These are phyloP conservation scores for Bellardia pandia DNA, from an alignment of 2,888 invertebrate genomes.

Conservation along the genomic window DNA sequence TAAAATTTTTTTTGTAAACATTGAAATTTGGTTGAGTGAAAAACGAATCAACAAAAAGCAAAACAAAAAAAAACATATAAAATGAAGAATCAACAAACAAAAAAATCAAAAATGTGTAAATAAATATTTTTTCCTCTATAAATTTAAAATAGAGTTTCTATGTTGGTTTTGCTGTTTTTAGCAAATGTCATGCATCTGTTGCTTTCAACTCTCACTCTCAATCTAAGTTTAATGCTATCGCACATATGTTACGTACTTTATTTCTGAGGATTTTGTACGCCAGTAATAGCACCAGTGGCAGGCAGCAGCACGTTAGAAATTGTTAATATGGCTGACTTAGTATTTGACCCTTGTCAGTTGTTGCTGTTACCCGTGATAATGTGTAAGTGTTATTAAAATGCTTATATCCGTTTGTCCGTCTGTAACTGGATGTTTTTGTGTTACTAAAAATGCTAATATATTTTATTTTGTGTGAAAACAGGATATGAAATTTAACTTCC, in stretches of 20 bases:
- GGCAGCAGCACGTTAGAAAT: neutral
- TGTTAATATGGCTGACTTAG: conserved; percentile 39
- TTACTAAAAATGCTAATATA: conserved; percentile 22
- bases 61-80: too few species aligned
- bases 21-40: neutral
- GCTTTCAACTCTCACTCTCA: conserved; percentile 11
- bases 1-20: conserved; percentile 26
- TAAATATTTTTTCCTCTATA: neutral
- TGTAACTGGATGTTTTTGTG: conserved; percentile 4
- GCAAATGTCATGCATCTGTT: conserved; percentile 29
- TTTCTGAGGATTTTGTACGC: neutral
- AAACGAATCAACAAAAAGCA: neutral
- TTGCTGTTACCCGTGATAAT: neutral
- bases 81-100: neutral
- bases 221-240: neutral
- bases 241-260: neutral
- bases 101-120: neutral
- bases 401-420: conserved; percentile 21
- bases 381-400: conserved; percentile 35
- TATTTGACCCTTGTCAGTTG: conserved; percentile 59
- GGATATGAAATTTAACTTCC: conserved; percentile 61
- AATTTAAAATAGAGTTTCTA: conserved; percentile 6
- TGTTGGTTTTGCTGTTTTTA: conserved; percentile 26
- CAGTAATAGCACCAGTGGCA: neutral
- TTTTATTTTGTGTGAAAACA: conserved; percentile 55